phyloP scores from a whole-genome alignment of 2,888 invertebrate species.

The Caenorhabditis sp. region DNA sequence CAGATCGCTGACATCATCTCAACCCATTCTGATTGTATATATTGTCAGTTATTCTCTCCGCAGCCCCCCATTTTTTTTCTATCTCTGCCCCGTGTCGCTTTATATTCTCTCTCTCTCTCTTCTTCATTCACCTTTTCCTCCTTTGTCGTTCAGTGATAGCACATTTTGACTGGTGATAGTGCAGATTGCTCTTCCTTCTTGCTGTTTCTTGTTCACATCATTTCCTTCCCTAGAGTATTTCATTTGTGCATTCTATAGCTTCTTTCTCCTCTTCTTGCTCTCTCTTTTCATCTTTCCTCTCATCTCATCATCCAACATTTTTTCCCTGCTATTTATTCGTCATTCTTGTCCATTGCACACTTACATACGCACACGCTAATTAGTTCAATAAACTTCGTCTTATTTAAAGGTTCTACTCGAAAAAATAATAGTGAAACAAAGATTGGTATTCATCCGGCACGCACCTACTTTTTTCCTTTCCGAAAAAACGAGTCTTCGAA shows the following conservation, averaged over 20 bases:
- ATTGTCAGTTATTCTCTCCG: conserved; percentile 5
- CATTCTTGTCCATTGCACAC: conserved; percentile 37
- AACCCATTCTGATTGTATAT: conserved; percentile 47
- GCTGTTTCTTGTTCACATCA: conserved; percentile 40
- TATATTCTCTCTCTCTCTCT: conserved; percentile 20
- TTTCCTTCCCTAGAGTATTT: conserved; percentile 50
- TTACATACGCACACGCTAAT: conserved; percentile 39
- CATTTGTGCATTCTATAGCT: conserved; percentile 53
- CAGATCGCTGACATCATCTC: conserved; percentile 35
- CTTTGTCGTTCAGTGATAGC: conserved; percentile 65
- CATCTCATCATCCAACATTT: conserved; percentile 32
- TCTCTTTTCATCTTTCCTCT: conserved; percentile 8
- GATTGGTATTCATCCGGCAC: conserved; percentile 28
- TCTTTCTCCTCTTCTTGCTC: conserved; percentile 29
- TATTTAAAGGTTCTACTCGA: conserved; percentile 7
- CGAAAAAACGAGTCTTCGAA: not conserved
- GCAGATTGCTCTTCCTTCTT: conserved; percentile 36
- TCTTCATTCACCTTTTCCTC: conserved; percentile 13
- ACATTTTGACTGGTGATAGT: conserved; percentile 59
- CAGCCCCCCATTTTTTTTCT: conserved; percentile 14
- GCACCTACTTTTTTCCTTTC: not conserved
- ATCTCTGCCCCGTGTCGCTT: conserved; percentile 41
- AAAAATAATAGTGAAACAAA: conserved; percentile 19
- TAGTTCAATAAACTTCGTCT: conserved; percentile 39
- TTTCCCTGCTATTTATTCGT: conserved; percentile 21